phyloP scores from a whole-genome alignment of 2,113 vertebrate genomes.

The Tetrao urogallus region DNA sequence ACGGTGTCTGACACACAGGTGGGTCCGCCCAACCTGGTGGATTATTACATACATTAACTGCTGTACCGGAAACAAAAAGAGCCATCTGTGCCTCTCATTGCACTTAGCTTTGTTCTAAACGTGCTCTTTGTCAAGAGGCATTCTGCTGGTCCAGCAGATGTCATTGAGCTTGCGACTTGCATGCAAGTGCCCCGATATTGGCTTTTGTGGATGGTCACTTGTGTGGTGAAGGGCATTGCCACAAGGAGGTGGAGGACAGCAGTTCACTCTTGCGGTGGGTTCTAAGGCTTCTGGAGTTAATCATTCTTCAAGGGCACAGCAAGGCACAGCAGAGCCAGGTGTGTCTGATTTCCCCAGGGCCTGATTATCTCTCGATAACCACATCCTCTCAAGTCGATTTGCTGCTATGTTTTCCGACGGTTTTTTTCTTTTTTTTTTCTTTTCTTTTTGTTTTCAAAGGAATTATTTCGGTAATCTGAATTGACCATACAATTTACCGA shows the following conservation, averaged over 20 bases:
- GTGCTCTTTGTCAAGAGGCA: background rate
- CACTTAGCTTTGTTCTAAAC: background rate
- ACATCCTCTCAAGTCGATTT: conserved; percentile 70
- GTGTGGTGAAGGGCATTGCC: background rate
- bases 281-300: conserved; percentile 28
- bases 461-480: conserved; percentile 68
- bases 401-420: conserved; percentile 1
- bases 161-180: background rate
- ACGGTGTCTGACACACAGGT: background rate
- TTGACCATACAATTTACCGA: conserved; percentile 55
- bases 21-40: background rate
- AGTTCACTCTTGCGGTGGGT: background rate
- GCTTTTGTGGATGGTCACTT: background rate
- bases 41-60: background rate
- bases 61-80: background rate
- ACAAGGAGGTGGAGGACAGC: background rate
- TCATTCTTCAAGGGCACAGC: conserved; percentile 28
- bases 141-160: background rate
- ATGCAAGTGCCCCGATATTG: background rate
- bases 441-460: conserved; percentile 56
- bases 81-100: background rate
- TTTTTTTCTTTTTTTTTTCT: background rate
- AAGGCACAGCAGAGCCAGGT: conserved; percentile 65
- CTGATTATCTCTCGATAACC: conserved; percentile 77
- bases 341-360: conserved; percentile 70